A percentile compares a stretch with the other conserved stretches of the same genome.
Evolutionary conservation across 23 tunicate genomes (phyloP).

Genomic region (Diplosoma virens): DNA sequence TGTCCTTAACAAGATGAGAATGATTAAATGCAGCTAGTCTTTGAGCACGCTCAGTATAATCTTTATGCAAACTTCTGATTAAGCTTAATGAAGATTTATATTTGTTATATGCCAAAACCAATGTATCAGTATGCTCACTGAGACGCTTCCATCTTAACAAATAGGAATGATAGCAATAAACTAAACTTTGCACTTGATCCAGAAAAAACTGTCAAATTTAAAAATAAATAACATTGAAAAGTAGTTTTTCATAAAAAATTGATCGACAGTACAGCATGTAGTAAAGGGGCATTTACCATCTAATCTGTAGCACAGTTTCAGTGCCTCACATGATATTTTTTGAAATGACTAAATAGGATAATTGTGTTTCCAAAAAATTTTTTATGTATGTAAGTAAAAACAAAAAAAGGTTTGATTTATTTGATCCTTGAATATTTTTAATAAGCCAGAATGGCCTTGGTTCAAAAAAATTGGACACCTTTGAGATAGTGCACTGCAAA

Average conservation of each 20-base stretch:
- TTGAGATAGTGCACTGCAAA: too few relatives aligned
- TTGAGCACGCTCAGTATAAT: constrained; percentile 54
- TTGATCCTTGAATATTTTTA: too few relatives aligned
- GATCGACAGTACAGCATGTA: background rate
- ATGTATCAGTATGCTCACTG: constrained; percentile 67
- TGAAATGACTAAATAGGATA: too few relatives aligned
- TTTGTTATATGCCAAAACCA: constrained; percentile 44
- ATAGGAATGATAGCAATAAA: constrained; percentile 83
- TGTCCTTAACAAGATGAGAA: constrained; percentile 28
- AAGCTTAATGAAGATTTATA: constrained; percentile 39
- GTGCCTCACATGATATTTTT: too few relatives aligned
- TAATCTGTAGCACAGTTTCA: too few relatives aligned
- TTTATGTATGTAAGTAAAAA: too few relatives aligned
- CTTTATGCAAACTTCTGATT: constrained; percentile 42
- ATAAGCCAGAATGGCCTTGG: too few relatives aligned
- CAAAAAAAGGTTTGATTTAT: too few relatives aligned
- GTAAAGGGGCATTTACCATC: too few relatives aligned
- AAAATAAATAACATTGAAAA: background rate
- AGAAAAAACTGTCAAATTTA: constrained; percentile 52
- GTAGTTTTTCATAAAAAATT: background rate
- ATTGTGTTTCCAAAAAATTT: too few relatives aligned
- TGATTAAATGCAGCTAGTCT: constrained; percentile 54
- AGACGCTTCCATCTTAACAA: constrained; percentile 81
- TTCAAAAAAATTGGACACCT: too few relatives aligned
- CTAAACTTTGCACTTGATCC: constrained; percentile 50